Evolutionary conservation across 2,797 vertebrate species (phyloP).

Genomic region (Poliocrania exsul): DNA sequence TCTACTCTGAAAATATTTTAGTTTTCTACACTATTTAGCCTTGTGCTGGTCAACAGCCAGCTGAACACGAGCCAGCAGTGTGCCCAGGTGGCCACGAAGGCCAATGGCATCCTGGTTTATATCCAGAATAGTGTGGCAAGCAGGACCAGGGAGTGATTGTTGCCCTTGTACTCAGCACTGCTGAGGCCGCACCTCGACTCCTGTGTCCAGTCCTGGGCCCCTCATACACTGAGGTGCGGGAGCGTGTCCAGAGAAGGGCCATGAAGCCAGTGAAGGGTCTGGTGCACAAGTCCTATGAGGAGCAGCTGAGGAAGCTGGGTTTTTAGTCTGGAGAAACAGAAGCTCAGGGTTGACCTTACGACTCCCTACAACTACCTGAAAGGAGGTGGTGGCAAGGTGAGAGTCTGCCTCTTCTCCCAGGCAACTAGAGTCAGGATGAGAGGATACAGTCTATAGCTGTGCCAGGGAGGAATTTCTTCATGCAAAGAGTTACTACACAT

Average conservation of each 20-base stretch:
- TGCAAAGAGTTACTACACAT: background rate
- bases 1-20: background rate
- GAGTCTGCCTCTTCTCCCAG: background rate
- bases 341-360: fast-evolving
- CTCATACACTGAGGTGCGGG: background rate
- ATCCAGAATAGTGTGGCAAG: background rate
- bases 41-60: background rate
- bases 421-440: background rate
- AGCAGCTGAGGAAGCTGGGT: background rate
- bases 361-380: background rate
- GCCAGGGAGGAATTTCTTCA: background rate
- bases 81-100: background rate
- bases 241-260: background rate
- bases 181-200: background rate
- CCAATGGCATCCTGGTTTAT: too few relatives aligned
- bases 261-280: background rate
- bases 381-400: background rate
- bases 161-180: background rate
- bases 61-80: background rate
- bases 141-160: background rate
- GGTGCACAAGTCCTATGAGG: background rate
- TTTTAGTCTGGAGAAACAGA: background rate
- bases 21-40: background rate
- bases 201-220: background rate
- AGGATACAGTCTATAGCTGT: background rate